Evolutionary conservation across 92 coral and sea anemone species (phyloP), one percentile per base, ranked within the genome.

Genomic region (Siderastrea siderea): DNA sequence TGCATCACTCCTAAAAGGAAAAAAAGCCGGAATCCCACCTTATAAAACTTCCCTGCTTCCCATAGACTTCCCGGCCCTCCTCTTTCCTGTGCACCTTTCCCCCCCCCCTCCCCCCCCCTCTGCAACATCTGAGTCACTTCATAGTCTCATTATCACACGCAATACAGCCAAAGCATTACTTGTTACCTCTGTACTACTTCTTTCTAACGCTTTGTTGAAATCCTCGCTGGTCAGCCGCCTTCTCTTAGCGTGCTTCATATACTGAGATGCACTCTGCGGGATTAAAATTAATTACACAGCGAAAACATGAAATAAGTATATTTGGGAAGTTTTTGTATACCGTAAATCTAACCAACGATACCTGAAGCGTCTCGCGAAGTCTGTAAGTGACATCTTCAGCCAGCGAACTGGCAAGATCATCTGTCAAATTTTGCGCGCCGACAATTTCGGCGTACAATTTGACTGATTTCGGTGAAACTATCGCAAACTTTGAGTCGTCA

Each of bases 351-450:
- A 48, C 11, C 54, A 45, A 49, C 3, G 43, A 50, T 73, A 93
- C 99, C 96, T 98, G 98, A 78, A 96, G 79, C 38, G 90, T 88
- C 75, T 98, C 94, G 65, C 99, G 97, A 54, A 98, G 82, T 85
- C 99, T 92, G 94, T 92, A 98, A 3, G 99, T 94, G 44, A 86
- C 93, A 79, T 98, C 99, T 71, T 98, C 99, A 8, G 99, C 98
- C 6, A 98, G 72, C 8, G 98, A 91, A 51, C 89, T 93, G 11
- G 98, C 93, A 11, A 95, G 90, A 12, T 88, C 91, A 12, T 85
- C 90, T 17, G 96, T 75, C 71, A 98, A 80, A 78, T 90, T 77
- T 19, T 83, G 81, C 55, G 93, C 84, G 15, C 99, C 99, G 15
- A 89, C 92, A 62, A 89, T 86, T 75, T 98, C 99, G 8, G 95